Evolutionary conservation across 2,113 vertebrate genomes (phyloP).

Genomic region (Axis porcinus): DNA sequence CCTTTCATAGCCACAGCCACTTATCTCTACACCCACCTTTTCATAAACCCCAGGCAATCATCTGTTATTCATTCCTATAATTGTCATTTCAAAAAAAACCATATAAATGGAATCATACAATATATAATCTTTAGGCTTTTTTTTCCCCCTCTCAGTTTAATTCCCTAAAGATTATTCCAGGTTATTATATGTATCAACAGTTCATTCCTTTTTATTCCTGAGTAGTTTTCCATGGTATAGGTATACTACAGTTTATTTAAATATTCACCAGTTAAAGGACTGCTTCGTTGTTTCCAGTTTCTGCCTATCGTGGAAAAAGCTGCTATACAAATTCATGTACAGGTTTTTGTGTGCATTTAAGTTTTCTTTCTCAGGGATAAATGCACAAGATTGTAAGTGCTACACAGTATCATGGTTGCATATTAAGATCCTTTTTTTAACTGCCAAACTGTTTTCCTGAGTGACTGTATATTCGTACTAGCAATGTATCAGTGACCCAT

Average conservation of each 20-base stretch:
- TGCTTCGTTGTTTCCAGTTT: neutral
- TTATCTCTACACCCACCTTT: neutral
- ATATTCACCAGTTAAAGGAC: neutral
- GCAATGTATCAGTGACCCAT: neutral
- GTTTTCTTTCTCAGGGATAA: conserved; percentile 4
- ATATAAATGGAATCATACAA: neutral
- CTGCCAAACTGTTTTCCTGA: neutral
- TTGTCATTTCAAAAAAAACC: neutral
- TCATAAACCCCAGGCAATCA: neutral
- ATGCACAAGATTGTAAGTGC: neutral
- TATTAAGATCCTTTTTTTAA: neutral
- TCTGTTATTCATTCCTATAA: neutral
- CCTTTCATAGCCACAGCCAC: neutral
- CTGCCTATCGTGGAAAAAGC: neutral
- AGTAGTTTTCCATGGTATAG: neutral
- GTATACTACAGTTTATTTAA: neutral
- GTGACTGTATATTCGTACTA: neutral
- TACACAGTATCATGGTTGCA: neutral
- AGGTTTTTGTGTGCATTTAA: neutral
- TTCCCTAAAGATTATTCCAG: neutral
- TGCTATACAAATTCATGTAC: neutral
- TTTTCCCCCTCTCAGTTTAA: neutral
- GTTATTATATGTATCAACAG: neutral
- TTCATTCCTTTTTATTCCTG: neutral
- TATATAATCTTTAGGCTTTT: neutral